Conservation (phyloP, 1,140 invertebrate genomes). For the Drosophila quadrilineata region DNA sequence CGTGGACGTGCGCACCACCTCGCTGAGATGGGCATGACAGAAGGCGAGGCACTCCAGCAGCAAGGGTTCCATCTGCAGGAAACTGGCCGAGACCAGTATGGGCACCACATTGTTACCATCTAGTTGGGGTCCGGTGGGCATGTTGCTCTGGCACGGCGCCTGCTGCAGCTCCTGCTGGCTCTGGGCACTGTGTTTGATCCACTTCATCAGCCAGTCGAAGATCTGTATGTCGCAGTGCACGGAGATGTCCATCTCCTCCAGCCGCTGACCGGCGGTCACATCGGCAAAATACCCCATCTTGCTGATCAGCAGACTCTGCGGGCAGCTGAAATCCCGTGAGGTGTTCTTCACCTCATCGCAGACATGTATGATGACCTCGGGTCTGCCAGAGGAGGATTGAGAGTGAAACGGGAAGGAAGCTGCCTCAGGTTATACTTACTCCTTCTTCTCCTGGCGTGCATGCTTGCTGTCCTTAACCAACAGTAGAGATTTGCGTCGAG, state of each 20-base stretch:
- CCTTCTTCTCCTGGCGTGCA: conserved; percentile 60
- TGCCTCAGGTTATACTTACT: conserved; percentile 32
- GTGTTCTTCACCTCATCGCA: conserved; percentile 93
- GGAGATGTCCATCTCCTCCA: conserved; percentile 98
- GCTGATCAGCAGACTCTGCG: conserved; percentile 90
- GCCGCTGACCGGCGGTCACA: conserved; percentile 90
- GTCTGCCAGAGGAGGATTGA: conserved; percentile 83
- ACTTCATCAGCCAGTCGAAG: conserved; percentile 99
- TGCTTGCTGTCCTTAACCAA: conserved; percentile 62
- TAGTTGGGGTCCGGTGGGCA: conserved; percentile 84
- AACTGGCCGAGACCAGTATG: conserved; percentile 95
- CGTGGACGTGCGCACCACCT: conserved; percentile 89
- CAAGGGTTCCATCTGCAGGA: conserved; percentile 94
- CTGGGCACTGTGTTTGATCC: conserved; percentile 89
- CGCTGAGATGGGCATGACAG: conserved; percentile 90
- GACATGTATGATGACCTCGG: conserved; percentile 92
- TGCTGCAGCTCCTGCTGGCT: conserved; percentile 71
- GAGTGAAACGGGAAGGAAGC: not conserved
- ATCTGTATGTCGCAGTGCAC: conserved; percentile 95
- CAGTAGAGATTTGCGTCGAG: conserved; percentile 53
- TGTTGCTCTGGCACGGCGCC: conserved; percentile 24
- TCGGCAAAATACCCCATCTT: conserved; percentile 98
- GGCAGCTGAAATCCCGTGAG: conserved; percentile 93
- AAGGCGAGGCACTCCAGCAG: conserved; percentile 90
- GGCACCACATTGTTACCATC: conserved; percentile 94